Percentiles rank a stretch among this genome's conserved stretches.
Evolutionary conservation across 1,140 invertebrate species (phyloP).

Genomic region (Liolophura sinensis): DNA sequence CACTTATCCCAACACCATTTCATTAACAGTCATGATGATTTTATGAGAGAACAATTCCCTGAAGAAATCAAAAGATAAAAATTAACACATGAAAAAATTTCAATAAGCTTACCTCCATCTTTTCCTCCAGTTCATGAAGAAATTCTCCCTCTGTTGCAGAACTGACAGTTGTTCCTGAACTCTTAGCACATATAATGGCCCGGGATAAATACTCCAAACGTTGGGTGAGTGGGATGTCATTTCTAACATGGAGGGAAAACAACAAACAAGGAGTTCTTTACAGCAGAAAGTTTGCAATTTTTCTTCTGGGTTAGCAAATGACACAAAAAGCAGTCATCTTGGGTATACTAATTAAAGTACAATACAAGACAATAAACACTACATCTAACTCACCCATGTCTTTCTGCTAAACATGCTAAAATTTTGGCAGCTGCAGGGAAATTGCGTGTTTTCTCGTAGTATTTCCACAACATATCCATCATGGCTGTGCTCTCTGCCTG

Average conservation of each 20-base stretch:
- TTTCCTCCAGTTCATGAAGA: conserved; percentile 90
- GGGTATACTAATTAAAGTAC: background rate
- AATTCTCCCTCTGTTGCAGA: conserved; percentile 77
- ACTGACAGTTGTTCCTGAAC: conserved; percentile 76
- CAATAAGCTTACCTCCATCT: conserved; percentile 69
- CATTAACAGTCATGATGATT: too few species aligned
- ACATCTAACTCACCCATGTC: conserved; percentile 67
- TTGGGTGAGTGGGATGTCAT: conserved; percentile 63
- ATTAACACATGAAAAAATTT: too few species aligned
- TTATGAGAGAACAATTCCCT: too few species aligned
- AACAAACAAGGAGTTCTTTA: too few species aligned
- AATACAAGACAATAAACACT: background rate
- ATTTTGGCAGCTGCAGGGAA: conserved; percentile 92
- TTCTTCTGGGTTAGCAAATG: background rate
- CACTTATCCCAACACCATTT: too few species aligned
- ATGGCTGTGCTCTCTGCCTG: conserved; percentile 63
- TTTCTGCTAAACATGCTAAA: conserved; percentile 82
- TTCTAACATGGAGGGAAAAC: conserved; percentile 23
- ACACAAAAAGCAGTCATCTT: background rate
- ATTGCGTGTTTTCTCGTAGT: conserved; percentile 90
- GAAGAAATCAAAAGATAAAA: too few species aligned
- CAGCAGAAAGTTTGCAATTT: too few species aligned
- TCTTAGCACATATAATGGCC: conserved; percentile 93
- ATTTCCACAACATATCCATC: conserved; percentile 92
- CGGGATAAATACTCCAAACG: conserved; percentile 88